These are phyloP conservation scores for Acleris sparsana DNA, from an alignment of 2,888 invertebrate genomes.

Conservation along the genomic window DNA sequence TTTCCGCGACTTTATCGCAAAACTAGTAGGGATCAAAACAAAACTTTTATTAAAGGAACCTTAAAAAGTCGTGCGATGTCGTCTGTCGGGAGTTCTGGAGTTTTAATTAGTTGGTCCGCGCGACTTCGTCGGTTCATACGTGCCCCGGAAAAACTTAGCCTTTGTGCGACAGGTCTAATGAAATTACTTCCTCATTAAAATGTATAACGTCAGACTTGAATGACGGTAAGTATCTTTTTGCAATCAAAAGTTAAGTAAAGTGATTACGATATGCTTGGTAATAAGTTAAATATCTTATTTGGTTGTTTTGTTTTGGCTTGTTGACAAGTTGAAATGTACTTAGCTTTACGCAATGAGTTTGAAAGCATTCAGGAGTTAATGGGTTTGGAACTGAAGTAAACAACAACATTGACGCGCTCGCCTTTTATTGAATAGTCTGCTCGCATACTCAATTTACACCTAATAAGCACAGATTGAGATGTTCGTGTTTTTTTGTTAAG, in stretches of 20 bases:
- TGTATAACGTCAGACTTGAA: slow-evolving; percentile 1
- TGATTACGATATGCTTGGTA: slow-evolving; percentile 14
- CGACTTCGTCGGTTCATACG: slow-evolving; percentile 25
- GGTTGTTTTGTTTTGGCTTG: slow-evolving; percentile 2
- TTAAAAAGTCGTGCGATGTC: slow-evolving; percentile 29
- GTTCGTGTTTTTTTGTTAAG: too few species aligned
- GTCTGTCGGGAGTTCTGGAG: slow-evolving; percentile 22
- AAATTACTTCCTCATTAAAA: slow-evolving; percentile 29
- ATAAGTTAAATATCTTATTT: slow-evolving; percentile 9
- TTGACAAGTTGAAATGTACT: not conserved
- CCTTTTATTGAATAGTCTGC: too few species aligned
- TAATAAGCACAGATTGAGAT: too few species aligned
- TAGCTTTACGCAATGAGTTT: too few species aligned
- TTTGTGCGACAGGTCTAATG: slow-evolving; percentile 9
- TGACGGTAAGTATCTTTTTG: slow-evolving; percentile 4
- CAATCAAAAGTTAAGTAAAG: slow-evolving; percentile 23
- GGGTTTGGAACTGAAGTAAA: too few species aligned
- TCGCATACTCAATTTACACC: too few species aligned
- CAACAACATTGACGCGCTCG: too few species aligned
- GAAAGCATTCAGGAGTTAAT: too few species aligned
- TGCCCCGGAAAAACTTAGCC: slow-evolving; percentile 19
- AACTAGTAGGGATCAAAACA: slow-evolving; percentile 18
- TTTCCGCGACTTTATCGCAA: not conserved
- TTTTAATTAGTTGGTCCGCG: slow-evolving; percentile 28
- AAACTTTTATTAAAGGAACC: slow-evolving; percentile 29